phyloP scores from a whole-genome alignment of 2,888 invertebrate genomes.

The Dryocosmus kuriphilus region DNA sequence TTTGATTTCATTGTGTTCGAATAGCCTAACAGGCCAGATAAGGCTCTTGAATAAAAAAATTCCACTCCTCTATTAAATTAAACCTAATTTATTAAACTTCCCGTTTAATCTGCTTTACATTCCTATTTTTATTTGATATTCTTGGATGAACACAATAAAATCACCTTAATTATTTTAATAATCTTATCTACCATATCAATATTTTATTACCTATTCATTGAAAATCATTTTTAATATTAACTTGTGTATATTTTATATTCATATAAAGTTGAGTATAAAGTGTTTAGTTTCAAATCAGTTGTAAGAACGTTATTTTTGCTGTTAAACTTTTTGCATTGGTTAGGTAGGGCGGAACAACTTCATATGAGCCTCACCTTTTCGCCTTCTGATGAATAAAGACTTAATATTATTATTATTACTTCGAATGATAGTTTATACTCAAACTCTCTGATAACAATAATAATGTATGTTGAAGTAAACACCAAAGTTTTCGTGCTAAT shows the following conservation, averaged over 20 bases:
- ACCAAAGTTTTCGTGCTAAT: conserved; percentile 50
- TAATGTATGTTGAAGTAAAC: conserved; percentile 52
- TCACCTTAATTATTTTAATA: not conserved
- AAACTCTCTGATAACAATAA: conserved; percentile 48
- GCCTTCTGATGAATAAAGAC: no score
- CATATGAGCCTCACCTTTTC: no score
- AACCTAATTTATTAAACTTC: not conserved
- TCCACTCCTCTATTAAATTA: conserved; percentile 6
- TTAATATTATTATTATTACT: not conserved
- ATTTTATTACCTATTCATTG: no score
- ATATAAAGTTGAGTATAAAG: no score
- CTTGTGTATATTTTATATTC: no score
- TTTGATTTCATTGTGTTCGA: conserved; percentile 31
- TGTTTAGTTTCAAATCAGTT: no score
- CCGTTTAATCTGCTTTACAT: not conserved
- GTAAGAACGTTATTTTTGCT: no score
- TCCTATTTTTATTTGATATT: not conserved
- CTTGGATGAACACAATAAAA: not conserved
- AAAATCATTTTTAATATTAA: no score
- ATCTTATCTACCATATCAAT: no score
- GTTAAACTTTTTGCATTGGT: no score
- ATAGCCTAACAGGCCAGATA: not conserved
- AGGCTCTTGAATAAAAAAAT: not conserved
- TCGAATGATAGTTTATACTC: conserved; percentile 41
- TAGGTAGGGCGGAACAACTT: no score